Conservation (phyloP, 2,797 vertebrate species). For the Eptatretus atami region DNA sequence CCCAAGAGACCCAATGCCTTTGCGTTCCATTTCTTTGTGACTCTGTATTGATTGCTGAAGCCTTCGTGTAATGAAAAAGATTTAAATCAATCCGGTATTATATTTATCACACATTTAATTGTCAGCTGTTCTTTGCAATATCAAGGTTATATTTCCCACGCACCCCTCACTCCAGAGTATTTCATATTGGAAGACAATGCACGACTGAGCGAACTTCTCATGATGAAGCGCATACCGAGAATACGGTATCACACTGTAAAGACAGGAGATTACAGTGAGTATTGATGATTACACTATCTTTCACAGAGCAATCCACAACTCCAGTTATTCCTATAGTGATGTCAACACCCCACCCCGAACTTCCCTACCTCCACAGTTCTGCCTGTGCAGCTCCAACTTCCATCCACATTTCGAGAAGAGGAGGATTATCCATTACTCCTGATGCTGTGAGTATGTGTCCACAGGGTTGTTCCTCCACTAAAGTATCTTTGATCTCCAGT, state of each 20-base stretch:
- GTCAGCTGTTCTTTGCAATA: too few relatives aligned
- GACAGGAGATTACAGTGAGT: constrained; percentile 60
- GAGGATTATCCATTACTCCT: constrained; percentile 56
- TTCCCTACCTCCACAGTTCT: constrained; percentile 20
- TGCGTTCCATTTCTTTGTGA: too few relatives aligned
- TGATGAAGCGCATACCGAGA: constrained; percentile 52
- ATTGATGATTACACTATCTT: background rate
- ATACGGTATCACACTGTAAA: constrained; percentile 34
- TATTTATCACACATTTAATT: too few relatives aligned
- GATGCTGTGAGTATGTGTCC: constrained; percentile 45
- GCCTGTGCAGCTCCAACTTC: constrained; percentile 60
- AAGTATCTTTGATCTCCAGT: too few relatives aligned
- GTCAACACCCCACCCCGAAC: too few relatives aligned
- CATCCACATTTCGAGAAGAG: constrained; percentile 36
- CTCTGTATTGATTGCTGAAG: too few relatives aligned
- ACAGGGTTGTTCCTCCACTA: too few relatives aligned
- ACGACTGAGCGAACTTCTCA: constrained; percentile 22
- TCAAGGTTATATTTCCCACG: too few relatives aligned
- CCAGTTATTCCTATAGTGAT: background rate
- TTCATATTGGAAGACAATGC: constrained; percentile 51
- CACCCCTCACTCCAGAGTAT: constrained; percentile 24
- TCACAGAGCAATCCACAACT: too few relatives aligned
- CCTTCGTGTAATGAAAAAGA: too few relatives aligned
- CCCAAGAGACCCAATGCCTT: too few relatives aligned
- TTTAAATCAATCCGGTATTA: too few relatives aligned